Base-by-base conservation (phyloP, 2,888 invertebrate species). In the Dexiosoma caninum region DNA sequence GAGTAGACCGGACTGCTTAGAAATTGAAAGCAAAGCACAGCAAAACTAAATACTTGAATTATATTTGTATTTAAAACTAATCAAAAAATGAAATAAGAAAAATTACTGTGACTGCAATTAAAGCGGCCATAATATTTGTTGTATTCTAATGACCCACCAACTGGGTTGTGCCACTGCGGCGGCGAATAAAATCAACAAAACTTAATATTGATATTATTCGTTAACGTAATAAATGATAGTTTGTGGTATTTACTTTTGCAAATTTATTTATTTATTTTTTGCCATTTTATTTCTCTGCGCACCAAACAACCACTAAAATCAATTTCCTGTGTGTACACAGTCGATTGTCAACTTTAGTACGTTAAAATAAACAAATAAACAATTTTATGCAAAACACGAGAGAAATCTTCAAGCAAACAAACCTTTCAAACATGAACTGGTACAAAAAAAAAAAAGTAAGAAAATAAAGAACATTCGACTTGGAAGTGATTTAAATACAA, bases 401-500 rank as follows among this genome's bases (percentile, higher is more conserved):
- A 57, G 19, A 62, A 2, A 19, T 40, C 21, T n/a, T 27, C 7
- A 67, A 37, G 37, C 2, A 44, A 66, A 67, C 35, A 55, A 57
- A 40, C 12, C 32, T 40, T 55, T 27, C 10, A 4, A 40, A 37
- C 27, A 27, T 51, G 30, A 19, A 19, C 23, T 37, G 23, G 12
- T 35, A 12, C 12, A 16, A 6, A 23, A 49, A 32, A 42, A 4
- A 16, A 21, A 12, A n/a, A n/a, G n/a, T n/a, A n/a, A n/a, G n/a
- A 19, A 8, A 23, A 27, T 35, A 37, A 44, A 23, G 23, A 46
- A 42, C 59, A 42, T 49, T 59, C 40, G 14, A 19, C 42, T 59
- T 10, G 12, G 51, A 77, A 77, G 77, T 77, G 81, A 81, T 81
- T 81, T 77, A 77, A 81, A 77, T 77, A 81, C 81, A 77, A 81